Evolutionary conservation across 2,888 invertebrate species (phyloP).

Genomic region (Trissolcus japonicus): DNA sequence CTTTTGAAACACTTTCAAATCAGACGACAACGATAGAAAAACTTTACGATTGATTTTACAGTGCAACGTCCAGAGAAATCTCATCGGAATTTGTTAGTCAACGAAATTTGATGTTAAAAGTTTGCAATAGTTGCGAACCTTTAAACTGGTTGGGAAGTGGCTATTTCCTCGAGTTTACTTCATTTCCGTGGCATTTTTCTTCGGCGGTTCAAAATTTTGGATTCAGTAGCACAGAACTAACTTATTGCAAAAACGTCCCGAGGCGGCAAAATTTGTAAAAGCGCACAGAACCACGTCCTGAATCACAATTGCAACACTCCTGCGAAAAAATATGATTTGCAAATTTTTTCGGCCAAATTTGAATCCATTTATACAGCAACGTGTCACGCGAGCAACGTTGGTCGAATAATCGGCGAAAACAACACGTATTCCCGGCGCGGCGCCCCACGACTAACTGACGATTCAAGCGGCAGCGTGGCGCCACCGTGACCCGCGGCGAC

Average conservation of each 20-base stretch:
- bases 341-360: conserved; percentile 8
- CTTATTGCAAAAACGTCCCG: not conserved
- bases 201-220: not conserved
- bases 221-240: conserved; percentile 6
- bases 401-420: conserved; percentile 45
- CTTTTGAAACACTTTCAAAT: not conserved
- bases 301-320: conserved; percentile 15
- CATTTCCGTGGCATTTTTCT: conserved; percentile 9
- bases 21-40: not conserved
- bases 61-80: too few relatives aligned
- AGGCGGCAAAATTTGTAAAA: conserved; percentile 4
- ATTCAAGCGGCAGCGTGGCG: conserved; percentile 70
- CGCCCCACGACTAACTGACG: conserved; percentile 74
- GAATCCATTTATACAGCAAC: conserved; percentile 44
- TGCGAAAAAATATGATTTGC: not conserved
- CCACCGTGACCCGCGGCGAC: conserved; percentile 75
- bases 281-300: conserved; percentile 17
- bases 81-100: too few relatives aligned
- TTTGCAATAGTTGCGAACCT: conserved; percentile 5
- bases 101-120: not conserved
- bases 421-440: conserved; percentile 69
- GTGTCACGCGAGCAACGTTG: conserved; percentile 37
- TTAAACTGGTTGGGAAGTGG: not conserved
- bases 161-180: not conserved
- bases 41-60: too few relatives aligned